Evolutionary conservation across 2,888 invertebrate genomes (phyloP).

Genomic region (Diarsia dahlii): DNA sequence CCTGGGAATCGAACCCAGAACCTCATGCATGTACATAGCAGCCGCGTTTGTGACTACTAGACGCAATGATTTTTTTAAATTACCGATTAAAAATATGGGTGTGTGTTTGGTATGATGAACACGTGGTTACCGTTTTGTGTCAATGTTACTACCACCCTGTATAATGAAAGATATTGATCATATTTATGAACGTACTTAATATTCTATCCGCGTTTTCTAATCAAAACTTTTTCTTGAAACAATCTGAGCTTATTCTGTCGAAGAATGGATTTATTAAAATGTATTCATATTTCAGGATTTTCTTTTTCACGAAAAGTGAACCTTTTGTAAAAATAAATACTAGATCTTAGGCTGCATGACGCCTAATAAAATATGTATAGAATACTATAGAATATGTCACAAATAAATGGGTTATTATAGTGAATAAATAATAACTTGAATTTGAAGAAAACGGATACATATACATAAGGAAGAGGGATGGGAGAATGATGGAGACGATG

Average conservation of each 20-base stretch:
- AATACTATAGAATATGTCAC: neutral
- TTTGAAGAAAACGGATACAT: neutral
- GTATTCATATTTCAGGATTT: constrained; percentile 19
- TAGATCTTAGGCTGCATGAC: neutral
- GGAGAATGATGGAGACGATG: neutral
- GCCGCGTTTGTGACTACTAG: no score
- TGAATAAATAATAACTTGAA: neutral
- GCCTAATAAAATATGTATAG: neutral
- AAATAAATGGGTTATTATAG: neutral
- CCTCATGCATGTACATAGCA: no score
- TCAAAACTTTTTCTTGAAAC: constrained; percentile 48
- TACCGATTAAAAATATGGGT: no score
- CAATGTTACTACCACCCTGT: neutral
- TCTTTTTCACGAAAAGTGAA: neutral
- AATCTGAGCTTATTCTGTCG: constrained; percentile 2
- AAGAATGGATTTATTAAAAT: constrained; percentile 21
- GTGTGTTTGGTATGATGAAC: no score
- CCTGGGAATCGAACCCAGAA: no score
- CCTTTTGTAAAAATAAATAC: neutral
- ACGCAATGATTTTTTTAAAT: no score
- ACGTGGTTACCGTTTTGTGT: neutral
- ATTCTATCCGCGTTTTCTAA: constrained; percentile 44
- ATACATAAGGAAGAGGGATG: neutral
- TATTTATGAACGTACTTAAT: constrained; percentile 28
- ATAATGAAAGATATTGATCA: constrained; percentile 5